Evolutionary conservation across 1,140 invertebrate genomes (phyloP), one percentile per base, ranked within the genome.

Genomic region (Leptoteleia sp.): DNA sequence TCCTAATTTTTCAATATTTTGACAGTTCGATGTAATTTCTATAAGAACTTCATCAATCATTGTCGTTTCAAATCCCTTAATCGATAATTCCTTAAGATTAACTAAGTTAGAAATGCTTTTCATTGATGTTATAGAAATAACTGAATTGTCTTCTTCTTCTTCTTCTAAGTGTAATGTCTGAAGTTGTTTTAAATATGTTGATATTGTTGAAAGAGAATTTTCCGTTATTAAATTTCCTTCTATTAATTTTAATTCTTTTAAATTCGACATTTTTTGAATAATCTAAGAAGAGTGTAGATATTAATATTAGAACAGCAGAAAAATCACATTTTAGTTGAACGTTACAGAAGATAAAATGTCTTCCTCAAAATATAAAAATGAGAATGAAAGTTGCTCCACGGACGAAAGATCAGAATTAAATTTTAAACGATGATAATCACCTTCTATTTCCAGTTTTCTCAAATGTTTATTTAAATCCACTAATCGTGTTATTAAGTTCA

Each of bases 1-100:
- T 19, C 47, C 62, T 40, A 76, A 11, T 68, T 31, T 35, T 47
- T 22, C 68, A 13, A 76, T 62, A 64, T 70, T 55, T 11, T 6
- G 54, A 57, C 72, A 76, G 0, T 45, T 59, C 11, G 31, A 29
- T 33, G 48, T 43, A 38, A 76, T 70, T 42, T 50, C 2, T n/a
- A 76, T 70, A 25, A 76, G 4, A 48, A 59, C 42, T 13, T 7
- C 19, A 27, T 76, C 65, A 13, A 40, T 12, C 50, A 76, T 64
- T 29, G 35, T 27, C 11, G 40, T 40, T 3, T 22, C 12, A 17
- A 50, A 76, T 5, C 73, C 64, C 48, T 76, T 76, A 25, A 76
- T 64, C 17, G 73, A 76, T 7, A 76, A 37, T 70, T 57, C 59
- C 55, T 76, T 59, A 42, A 76, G 55, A 57, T 76, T 76, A 15